Evolutionary conservation across 2,797 vertebrate genomes (phyloP), one percentile per base, ranked within the genome.

Genomic region (Propithecus perrieri): DNA sequence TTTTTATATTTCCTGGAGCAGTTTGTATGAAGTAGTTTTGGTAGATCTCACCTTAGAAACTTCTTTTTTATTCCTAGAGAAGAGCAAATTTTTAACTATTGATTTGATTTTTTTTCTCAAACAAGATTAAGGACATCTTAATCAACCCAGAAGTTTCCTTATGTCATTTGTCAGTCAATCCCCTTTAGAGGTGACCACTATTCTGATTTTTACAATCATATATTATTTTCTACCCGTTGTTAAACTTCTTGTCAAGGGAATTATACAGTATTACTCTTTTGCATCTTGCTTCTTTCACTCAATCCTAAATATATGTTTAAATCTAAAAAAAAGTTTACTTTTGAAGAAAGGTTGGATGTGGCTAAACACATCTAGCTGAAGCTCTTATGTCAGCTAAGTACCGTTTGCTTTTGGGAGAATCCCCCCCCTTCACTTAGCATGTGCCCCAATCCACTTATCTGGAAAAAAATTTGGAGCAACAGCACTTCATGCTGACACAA

Each of bases 1-100:
- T 76, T 89, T 89, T 94, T 55, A 94, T 67, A 59, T 69, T 87
- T 94, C 76, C 83, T 83, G 35, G 43, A 61, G 63, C 48, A 76
- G 26, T 80, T 87, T 83, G 63, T 83, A 76, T 91, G 53, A 46
- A 69, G 57, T 59, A 94, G 57, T 2, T 80, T 86, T 90, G 57
- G 50, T 65, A 86, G 67, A 50, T 75, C 24, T 74, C 43, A 69
- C 30, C 22, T 75, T 81, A 91, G 75, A 75, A 81, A 91, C 18
- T 5, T 17, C 15, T 26, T 89, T 33, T 53, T 57, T 71, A 57
- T 74, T 78, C 79, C 63, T 72, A 74, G 81, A 10, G 12, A 43
- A 85, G 48, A 67, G 63, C 33, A 35, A 7, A 43, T 93, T 89
- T 94, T 65, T 65, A 61, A 90, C 28, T 86, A 86, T 65, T 88